Evolutionary conservation across 2,113 vertebrate genomes (phyloP), one percentile per base, ranked within the genome.

Genomic region (Mus spicilegus): DNA sequence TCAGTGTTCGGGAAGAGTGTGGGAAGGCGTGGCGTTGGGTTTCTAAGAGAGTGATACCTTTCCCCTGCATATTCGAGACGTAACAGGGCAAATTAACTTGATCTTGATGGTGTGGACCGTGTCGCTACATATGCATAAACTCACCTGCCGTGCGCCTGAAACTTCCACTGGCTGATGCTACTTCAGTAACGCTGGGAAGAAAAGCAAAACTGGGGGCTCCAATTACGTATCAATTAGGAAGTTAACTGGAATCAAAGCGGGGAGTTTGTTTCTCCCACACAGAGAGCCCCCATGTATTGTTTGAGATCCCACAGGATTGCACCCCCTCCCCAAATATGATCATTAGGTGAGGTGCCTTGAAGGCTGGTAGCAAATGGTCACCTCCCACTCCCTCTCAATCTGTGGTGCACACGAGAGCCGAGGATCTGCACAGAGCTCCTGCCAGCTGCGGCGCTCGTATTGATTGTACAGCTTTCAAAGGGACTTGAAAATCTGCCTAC

Each of bases 291-390:
- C 8, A 1, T 4, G 11, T 42, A 63, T 36, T 12, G n/a, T 24
- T 3, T 33, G 33, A 39, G 49, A 51, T 36, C 2, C 7, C 17
- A 26, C 17, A 13, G 63, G 65, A 39, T 54, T 69, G n/a, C 16
- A 26, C 7, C 24, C 39, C 19, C 7, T 26, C 42, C 1, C 33
- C 51, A 51, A 67, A 67, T 10, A 11, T 8, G 73, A 56, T 58
- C 49, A 7, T 54, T 36, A 77, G 6, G 14, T 0, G 0, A 46
- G 73, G 16, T 20, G 24, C 58, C 33, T 14, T 3, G 42, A 39
- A 13, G 1, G 16, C 20, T 4, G 3, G 20, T 7, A 2, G 89
- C n/a, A 7, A 54, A 3, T 0, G 39, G 1, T 30, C 1, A 0
- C 28, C 54, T 19, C 36, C 19, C 4, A 20, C 84, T 87, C 22